phyloP scores from a whole-genome alignment of 64 coral and sea anemone genomes.

The Porites australiensis region DNA sequence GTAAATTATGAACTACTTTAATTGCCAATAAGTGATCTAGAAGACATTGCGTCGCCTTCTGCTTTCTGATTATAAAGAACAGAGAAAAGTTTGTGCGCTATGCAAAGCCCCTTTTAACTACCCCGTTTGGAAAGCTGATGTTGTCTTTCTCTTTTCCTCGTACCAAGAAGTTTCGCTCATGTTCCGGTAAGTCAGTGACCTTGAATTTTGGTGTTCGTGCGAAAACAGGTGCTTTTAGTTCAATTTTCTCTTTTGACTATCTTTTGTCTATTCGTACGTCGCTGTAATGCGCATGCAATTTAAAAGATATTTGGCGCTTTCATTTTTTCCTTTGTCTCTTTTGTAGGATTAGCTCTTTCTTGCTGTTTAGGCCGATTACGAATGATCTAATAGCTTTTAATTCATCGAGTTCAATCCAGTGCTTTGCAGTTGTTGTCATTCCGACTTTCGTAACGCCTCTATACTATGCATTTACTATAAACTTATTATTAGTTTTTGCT shows the following conservation, averaged over 20 bases:
- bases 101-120: background rate
- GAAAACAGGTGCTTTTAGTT: conserved; percentile 1
- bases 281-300: background rate
- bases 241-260: background rate
- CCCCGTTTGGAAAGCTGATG: background rate
- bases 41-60: conserved; percentile 70
- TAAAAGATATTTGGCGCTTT: background rate
- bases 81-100: background rate
- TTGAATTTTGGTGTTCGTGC: conserved; percentile 2
- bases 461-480: background rate
- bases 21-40: conserved; percentile 83
- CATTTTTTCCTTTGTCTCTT: background rate
- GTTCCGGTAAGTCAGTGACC: background rate
- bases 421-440: background rate
- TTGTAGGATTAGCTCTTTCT: background rate
- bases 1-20: conserved; percentile 75
- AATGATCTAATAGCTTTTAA: background rate
- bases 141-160: background rate
- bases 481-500: conserved; percentile 2
- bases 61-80: conserved; percentile 7
- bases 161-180: background rate
- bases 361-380: background rate
- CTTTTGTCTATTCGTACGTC: conserved; percentile 5
- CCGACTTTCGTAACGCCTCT: background rate
- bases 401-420: background rate